Percentiles rank a stretch among this genome's conserved stretches.
phyloP scores from a whole-genome alignment of 2,888 invertebrate genomes.

The Polydrusus cervinus region DNA sequence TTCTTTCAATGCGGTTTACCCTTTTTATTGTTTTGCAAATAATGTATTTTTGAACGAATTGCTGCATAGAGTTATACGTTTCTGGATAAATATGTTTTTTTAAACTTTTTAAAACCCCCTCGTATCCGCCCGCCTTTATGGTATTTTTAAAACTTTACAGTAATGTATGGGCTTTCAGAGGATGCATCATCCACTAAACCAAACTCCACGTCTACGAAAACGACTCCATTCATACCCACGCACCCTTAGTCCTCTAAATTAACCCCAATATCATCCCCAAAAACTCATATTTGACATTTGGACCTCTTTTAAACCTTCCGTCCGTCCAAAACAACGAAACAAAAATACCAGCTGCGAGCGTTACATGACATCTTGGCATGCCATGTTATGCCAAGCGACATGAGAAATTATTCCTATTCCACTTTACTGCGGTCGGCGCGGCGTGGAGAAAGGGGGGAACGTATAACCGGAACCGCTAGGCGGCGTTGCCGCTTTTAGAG shows the following conservation, averaged over 20 bases:
- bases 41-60: too few species aligned
- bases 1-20: too few species aligned
- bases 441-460: conserved; percentile 39
- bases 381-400: conserved; percentile 48
- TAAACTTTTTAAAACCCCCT: not conserved
- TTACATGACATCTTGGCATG: conserved; percentile 8
- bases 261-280: conserved; percentile 17
- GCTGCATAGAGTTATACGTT: too few species aligned
- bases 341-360: conserved; percentile 19
- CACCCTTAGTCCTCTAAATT: not conserved
- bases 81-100: too few species aligned
- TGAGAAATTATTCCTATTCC: conserved; percentile 29
- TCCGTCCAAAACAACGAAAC: conserved; percentile 4
- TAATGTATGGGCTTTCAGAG: not conserved
- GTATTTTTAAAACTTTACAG: not conserved
- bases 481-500: conserved; percentile 51
- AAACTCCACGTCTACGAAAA: not conserved
- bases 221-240: not conserved
- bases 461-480: conserved; percentile 49
- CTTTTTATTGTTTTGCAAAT: too few species aligned
- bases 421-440: conserved; percentile 1
- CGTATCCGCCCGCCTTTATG: not conserved
- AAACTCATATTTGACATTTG: conserved; percentile 47
- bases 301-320: conserved; percentile 34
- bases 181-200: not conserved